Evolutionary conservation across 1,140 invertebrate genomes (phyloP).

Genomic region (Achroia grisella): DNA sequence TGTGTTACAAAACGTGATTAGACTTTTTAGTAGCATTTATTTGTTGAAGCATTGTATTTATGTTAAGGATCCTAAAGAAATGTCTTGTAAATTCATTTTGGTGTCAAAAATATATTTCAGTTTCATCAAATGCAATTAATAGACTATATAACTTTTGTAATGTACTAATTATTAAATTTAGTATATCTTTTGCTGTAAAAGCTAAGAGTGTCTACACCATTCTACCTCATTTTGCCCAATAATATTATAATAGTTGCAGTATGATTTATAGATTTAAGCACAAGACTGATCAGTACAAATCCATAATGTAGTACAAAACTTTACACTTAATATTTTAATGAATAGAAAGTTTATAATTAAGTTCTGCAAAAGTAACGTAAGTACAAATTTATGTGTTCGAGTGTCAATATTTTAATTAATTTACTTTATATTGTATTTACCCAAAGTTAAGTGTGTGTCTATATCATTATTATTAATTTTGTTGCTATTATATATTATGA

Average conservation of each 20-base stretch:
- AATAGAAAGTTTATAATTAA: conserved; percentile 36
- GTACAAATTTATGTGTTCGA: conserved; percentile 62
- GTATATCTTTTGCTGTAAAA: conserved; percentile 2
- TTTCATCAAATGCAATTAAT: no score
- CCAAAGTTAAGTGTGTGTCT: conserved; percentile 69
- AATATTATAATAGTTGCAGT: conserved; percentile 23
- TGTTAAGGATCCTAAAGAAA: neutral
- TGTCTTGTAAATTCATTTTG: no score
- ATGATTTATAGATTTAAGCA: conserved; percentile 30
- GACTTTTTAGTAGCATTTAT: neutral
- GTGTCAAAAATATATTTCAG: no score
- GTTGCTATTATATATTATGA: conserved; percentile 62
- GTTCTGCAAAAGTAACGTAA: conserved; percentile 48
- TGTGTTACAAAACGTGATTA: neutral
- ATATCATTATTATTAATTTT: conserved; percentile 62
- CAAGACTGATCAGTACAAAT: conserved; percentile 67
- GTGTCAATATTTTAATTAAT: conserved; percentile 47
- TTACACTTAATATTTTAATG: conserved; percentile 28
- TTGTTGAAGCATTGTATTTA: conserved; percentile 4
- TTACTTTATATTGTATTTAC: conserved; percentile 58
- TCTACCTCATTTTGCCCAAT: conserved; percentile 44
- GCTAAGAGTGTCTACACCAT: conserved; percentile 21
- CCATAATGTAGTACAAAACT: conserved; percentile 45
- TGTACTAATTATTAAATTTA: no score
- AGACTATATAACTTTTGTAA: no score